A percentile compares a stretch with the other conserved stretches of the same genome.
Evolutionary conservation across 1,140 invertebrate genomes (phyloP).

Genomic region (Potamilus streckersoni): DNA sequence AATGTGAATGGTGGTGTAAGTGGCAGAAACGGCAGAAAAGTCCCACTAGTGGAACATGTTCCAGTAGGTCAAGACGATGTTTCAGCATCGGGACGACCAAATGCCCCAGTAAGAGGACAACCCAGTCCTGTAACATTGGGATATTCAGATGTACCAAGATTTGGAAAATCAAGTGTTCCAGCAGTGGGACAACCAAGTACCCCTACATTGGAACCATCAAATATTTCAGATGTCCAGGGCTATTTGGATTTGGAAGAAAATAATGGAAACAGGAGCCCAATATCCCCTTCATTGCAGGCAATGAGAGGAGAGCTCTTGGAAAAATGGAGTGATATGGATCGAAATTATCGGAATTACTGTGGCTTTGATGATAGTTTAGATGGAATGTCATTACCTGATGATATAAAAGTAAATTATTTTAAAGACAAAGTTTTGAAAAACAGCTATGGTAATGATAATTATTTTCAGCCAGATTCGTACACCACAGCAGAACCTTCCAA

Average conservation of each 20-base stretch:
- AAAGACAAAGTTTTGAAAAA: conserved; percentile 44
- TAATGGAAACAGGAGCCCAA: conserved; percentile 9
- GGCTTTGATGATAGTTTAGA: conserved; percentile 40
- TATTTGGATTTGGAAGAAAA: background rate
- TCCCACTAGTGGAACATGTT: too few species aligned
- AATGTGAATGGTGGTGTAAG: too few species aligned
- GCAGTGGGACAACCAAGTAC: conserved; percentile 24
- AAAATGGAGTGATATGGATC: conserved; percentile 50
- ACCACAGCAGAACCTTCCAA: conserved; percentile 5
- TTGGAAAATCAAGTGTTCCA: conserved; percentile 25
- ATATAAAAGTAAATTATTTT: conserved; percentile 50
- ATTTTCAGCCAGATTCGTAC: conserved; percentile 39
- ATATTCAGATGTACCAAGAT: conserved; percentile 25
- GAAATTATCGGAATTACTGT: conserved; percentile 48
- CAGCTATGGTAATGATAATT: conserved; percentile 45
- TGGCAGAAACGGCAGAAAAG: too few species aligned
- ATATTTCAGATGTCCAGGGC: background rate
- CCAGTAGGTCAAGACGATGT: too few species aligned
- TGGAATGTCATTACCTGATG: conserved; percentile 30
- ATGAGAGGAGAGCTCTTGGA: conserved; percentile 41
- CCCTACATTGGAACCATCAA: conserved; percentile 6
- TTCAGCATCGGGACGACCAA: too few species aligned
- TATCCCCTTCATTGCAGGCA: conserved; percentile 3
- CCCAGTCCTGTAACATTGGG: conserved; percentile 23
- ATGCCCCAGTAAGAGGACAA: conserved; percentile 17